Evolutionary conservation across 2,797 vertebrate genomes (phyloP).

Genomic region (Syndactyla subalaris): DNA sequence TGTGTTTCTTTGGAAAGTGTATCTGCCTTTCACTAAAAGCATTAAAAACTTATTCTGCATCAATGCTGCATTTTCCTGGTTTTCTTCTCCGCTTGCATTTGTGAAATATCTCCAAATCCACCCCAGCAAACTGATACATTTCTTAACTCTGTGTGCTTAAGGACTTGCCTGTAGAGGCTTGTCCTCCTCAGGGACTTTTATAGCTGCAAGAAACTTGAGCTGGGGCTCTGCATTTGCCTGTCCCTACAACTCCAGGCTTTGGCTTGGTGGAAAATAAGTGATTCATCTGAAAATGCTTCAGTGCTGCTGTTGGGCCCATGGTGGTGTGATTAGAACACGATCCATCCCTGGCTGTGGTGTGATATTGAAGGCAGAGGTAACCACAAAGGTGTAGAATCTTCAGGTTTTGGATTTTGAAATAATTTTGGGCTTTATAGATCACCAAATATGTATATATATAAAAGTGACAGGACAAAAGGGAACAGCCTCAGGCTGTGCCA

Average conservation of each 20-base stretch:
- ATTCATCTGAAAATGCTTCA: background rate
- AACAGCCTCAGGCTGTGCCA: background rate
- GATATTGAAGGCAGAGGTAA: background rate
- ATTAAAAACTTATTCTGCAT: constrained; percentile 41
- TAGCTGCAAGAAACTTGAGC: background rate
- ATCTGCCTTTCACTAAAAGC: background rate
- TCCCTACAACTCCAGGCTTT: background rate
- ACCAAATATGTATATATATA: background rate
- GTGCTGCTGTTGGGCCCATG: background rate
- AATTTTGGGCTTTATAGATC: background rate
- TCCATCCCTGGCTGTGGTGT: too few species aligned
- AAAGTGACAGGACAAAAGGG: background rate
- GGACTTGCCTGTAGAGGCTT: background rate
- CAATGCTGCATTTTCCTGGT: background rate
- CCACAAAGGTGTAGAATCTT: background rate
- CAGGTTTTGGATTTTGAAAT: background rate
- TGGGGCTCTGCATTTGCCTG: background rate
- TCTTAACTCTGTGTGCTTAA: accelerated
- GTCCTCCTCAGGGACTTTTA: background rate
- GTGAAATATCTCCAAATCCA: background rate
- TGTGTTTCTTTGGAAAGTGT: background rate
- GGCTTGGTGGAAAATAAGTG: background rate
- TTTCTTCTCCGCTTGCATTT: background rate
- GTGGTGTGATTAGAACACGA: background rate
- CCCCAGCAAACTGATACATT: background rate